Evolutionary conservation across 2,113 vertebrate species (phyloP).

Genomic region (Percopsis transmontana): DNA sequence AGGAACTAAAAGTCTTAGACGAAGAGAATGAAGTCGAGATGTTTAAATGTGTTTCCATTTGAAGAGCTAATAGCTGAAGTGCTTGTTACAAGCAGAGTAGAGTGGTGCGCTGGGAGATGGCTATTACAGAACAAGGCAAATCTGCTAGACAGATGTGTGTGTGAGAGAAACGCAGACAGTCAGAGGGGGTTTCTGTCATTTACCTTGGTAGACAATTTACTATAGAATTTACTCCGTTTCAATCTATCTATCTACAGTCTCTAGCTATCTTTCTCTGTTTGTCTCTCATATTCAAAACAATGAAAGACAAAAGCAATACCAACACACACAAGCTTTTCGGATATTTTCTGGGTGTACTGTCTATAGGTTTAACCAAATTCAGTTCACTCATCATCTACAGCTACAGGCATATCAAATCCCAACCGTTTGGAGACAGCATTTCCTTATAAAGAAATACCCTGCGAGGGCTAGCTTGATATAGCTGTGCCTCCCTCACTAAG

Average conservation of each 20-base stretch:
- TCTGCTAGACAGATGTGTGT: constrained; percentile 75
- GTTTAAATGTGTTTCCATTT: constrained; percentile 71
- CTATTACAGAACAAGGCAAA: constrained; percentile 58
- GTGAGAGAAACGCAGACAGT: constrained; percentile 39
- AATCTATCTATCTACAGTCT: too few relatives aligned
- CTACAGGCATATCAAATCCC: constrained; percentile 72
- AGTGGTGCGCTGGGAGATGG: constrained; percentile 57
- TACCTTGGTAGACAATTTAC: constrained; percentile 46
- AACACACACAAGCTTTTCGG: constrained; percentile 30
- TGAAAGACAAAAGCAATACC: too few relatives aligned
- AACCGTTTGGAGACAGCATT: constrained; percentile 69
- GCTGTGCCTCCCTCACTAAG: constrained; percentile 73
- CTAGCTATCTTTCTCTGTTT: too few relatives aligned
- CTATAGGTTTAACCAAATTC: constrained; percentile 69
- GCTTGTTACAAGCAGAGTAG: constrained; percentile 64
- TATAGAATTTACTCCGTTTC: too few relatives aligned
- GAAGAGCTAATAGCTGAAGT: constrained; percentile 68
- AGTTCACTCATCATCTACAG: constrained; percentile 64
- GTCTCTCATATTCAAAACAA: too few relatives aligned
- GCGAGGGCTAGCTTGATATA: constrained; percentile 73
- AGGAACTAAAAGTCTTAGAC: constrained; percentile 43
- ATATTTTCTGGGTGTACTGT: constrained; percentile 41
- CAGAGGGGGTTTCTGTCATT: constrained; percentile 50
- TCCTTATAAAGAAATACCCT: constrained; percentile 75
- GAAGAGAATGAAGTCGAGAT: constrained; percentile 46